Percentiles rank a stretch among this genome's conserved stretches.
phyloP scores from a whole-genome alignment of 2,113 vertebrate species.

The Seriola dumerili region DNA sequence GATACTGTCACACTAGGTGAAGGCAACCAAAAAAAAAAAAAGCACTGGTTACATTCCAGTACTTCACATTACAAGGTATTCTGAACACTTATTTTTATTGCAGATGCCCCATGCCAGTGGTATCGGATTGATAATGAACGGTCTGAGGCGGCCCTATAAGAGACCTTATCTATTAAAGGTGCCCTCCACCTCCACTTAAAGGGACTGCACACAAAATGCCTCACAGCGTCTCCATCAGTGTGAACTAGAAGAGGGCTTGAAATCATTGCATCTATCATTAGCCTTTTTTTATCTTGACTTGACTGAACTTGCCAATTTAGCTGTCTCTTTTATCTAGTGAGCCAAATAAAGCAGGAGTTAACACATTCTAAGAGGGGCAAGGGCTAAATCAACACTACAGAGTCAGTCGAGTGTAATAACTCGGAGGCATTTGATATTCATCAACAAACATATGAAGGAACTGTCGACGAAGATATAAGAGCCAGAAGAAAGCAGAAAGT shows the following conservation, averaged over 20 bases:
- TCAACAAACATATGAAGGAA: background rate
- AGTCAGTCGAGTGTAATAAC: background rate
- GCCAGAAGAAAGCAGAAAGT: background rate
- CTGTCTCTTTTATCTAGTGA: slow-evolving; percentile 29
- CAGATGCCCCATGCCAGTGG: background rate
- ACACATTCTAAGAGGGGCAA: background rate
- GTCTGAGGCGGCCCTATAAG: background rate
- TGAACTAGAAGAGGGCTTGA: background rate
- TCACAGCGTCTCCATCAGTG: background rate
- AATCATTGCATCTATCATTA: slow-evolving; percentile 37
- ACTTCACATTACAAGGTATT: slow-evolving; percentile 24
- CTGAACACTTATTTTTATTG: background rate
- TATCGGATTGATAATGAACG: background rate
- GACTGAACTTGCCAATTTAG: slow-evolving; percentile 47
- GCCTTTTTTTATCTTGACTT: slow-evolving; percentile 43
- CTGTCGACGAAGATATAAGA: background rate
- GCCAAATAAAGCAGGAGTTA: slow-evolving; percentile 47
- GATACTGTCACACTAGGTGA: slow-evolving; percentile 19
- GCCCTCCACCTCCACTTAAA: background rate
- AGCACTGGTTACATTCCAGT: slow-evolving; percentile 2
- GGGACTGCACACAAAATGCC: background rate
- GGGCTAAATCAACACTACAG: slow-evolving; percentile 31
- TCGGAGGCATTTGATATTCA: background rate
- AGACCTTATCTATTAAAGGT: slow-evolving; percentile 7
- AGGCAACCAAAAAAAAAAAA: background rate